Percentiles rank a stretch among this genome's conserved stretches.
Conservation (phyloP, 2,113 vertebrate genomes). For the Tetrao urogallus region DNA sequence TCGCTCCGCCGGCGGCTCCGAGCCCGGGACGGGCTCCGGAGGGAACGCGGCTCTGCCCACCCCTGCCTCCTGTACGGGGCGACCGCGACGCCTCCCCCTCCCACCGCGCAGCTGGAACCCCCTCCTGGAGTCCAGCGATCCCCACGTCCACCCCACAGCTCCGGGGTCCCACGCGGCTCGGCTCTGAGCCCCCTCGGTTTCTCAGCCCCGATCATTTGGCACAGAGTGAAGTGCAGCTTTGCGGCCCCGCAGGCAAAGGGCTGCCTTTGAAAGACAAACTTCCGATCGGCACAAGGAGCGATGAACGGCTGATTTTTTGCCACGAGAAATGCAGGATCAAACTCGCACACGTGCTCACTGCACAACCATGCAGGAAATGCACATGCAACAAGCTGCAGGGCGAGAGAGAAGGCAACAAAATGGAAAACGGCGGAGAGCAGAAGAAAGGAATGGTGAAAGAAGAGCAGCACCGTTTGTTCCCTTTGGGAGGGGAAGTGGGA, state of each 20-base stretch:
- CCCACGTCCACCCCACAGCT: not conserved
- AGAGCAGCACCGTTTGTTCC: not conserved
- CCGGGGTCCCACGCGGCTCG: not conserved
- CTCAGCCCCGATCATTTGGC: not conserved
- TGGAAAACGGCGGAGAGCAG: not conserved
- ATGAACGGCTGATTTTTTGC: not conserved
- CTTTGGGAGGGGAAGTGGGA: not conserved
- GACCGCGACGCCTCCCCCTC: not conserved
- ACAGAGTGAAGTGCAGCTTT: fast-evolving
- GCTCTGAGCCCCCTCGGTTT: too few relatives aligned
- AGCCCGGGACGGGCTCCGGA: fast-evolving
- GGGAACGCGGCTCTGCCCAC: not conserved
- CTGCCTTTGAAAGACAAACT: too few relatives aligned
- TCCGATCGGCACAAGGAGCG: too few relatives aligned
- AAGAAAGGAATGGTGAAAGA: not conserved
- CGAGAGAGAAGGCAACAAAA: not conserved
- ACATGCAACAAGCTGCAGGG: conserved; percentile 14
- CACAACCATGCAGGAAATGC: not conserved
- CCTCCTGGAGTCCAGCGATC: not conserved
- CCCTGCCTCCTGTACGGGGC: not conserved
- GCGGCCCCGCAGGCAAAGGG: not conserved
- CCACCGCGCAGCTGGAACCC: fast-evolving
- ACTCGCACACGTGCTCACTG: not conserved
- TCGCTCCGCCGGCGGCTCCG: not conserved
- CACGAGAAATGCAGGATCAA: not conserved